Evolutionary conservation across 2,113 vertebrate species (phyloP), one percentile per base, ranked within the genome.

Genomic region (Thryonomys swinderianus): DNA sequence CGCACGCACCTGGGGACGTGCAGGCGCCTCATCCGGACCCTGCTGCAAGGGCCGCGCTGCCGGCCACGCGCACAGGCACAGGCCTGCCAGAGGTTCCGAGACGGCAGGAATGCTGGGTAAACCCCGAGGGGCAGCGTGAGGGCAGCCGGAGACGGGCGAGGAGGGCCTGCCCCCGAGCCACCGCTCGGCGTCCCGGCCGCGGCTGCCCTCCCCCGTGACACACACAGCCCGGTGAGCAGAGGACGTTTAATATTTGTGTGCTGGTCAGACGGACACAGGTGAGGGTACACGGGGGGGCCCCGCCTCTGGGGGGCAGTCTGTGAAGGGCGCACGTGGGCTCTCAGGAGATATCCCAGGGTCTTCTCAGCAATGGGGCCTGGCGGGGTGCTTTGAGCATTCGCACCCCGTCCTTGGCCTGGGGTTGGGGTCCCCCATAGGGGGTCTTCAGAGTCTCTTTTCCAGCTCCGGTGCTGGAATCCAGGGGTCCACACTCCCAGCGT

Each of bases 171-270:
- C 1, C 30, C 30, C 7, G 0, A 32, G 45, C 45, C 45, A 51
- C 23, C 79, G 27, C 1, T 7, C 27, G 16, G 25, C 18, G 16
- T 20, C 17, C 53, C 73, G 66, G 8, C 37, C 40, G 55, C 42
- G 9, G 42, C 76, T 78, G 8, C 48, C 69, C 64, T 17, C 7
- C 21, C 90, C 91, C 67, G 88, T 69, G 90, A 97, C 85, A 95
- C 92, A 97, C 96, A 4, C 95, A 71, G 96, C 97, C 97, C 80
- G 6, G 96, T 97, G 96, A 97, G 88, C 94, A 96, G 97, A 98
- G 97, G 97, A 97, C 48, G 59, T 98, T 98, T 98, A 98, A 98
- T 98, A 96, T 96, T 97, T 97, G 97, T 97, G 97, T 97, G 97
- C 97, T 97, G 96, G 96, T 97, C 96, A 93, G 92, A 97, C 20